A percentile compares a stretch with the other conserved stretches of the same genome.
Conservation (phyloP, 1,140 invertebrate species). For the Ceratitis capitata region DNA sequence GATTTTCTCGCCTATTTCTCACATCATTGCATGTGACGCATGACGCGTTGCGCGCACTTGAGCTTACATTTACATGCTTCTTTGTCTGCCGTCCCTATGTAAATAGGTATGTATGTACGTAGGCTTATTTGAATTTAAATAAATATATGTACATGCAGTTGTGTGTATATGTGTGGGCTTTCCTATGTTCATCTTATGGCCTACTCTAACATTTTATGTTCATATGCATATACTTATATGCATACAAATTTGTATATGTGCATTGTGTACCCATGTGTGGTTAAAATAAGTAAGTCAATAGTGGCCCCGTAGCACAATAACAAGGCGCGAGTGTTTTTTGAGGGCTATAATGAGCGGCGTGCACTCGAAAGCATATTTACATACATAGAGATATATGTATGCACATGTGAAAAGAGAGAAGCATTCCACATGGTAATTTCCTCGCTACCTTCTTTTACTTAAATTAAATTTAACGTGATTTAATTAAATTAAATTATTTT, state of each 20-base stretch:
- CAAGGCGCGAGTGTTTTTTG: neutral
- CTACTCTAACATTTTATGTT: conserved; percentile 11
- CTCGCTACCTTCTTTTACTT: too few relatives aligned
- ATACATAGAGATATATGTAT: neutral
- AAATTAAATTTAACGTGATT: too few relatives aligned
- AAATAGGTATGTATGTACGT: neutral
- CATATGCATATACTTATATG: neutral
- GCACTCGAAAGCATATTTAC: neutral
- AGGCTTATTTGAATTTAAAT: too few relatives aligned
- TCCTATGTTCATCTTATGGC: neutral
- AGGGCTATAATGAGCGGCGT: neutral
- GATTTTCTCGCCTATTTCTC: neutral
- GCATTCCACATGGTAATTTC: neutral
- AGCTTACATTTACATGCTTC: neutral
- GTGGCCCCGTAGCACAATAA: neutral
- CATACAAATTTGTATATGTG: neutral
- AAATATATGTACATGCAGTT: neutral
- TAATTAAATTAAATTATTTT: too few relatives aligned
- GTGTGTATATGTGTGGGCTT: neutral
- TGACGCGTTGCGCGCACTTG: conserved; percentile 17
- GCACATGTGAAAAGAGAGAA: too few relatives aligned
- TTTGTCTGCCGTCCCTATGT: neutral
- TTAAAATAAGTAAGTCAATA: conserved; percentile 2
- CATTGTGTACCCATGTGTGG: neutral
- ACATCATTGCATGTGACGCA: conserved; percentile 1